A percentile compares a stretch with the other conserved stretches of the same genome.
These are phyloP conservation scores for Leptatherina wallacei DNA, from an alignment of 2,797 vertebrate genomes.

Conservation along the genomic window DNA sequence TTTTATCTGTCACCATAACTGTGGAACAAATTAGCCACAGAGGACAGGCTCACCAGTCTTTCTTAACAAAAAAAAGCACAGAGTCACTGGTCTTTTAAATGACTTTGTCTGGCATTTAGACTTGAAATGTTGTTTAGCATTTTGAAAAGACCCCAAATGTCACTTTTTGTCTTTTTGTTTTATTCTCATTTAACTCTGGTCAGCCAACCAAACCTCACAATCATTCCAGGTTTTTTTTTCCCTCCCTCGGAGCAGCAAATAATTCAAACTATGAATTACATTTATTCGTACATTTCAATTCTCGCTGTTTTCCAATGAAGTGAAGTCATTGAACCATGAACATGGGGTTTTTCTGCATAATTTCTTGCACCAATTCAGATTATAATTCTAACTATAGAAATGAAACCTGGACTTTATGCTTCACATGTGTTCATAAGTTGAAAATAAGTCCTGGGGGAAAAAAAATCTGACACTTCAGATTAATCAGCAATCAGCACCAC, in stretches of 20 bases:
- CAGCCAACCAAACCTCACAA: constrained; percentile 23
- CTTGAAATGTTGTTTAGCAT: constrained; percentile 42
- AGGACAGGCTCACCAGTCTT: constrained; percentile 6
- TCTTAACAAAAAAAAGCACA: constrained; percentile 12
- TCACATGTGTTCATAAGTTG: no score
- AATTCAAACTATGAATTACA: constrained; percentile 29
- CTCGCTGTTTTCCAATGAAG: constrained; percentile 27
- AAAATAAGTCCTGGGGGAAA: neutral
- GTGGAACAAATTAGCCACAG: constrained; percentile 40
- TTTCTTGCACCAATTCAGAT: no score
- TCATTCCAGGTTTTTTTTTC: constrained; percentile 1
- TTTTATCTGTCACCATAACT: constrained; percentile 29
- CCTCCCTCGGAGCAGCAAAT: constrained; percentile 17
- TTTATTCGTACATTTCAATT: constrained; percentile 17
- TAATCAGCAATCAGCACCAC: neutral
- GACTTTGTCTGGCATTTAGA: constrained; percentile 48
- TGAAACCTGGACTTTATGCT: no score
- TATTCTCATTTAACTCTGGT: constrained; percentile 22
- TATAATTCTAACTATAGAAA: no score
- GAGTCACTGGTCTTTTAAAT: constrained; percentile 35
- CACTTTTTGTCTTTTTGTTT: constrained; percentile 34
- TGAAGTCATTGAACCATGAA: constrained; percentile 9
- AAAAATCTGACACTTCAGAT: neutral
- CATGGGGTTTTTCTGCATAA: neutral
- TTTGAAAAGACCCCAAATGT: constrained; percentile 30